These are phyloP conservation scores for Condylostylus longicornis DNA, from an alignment of 1,140 invertebrate species.

Conservation along the genomic window DNA sequence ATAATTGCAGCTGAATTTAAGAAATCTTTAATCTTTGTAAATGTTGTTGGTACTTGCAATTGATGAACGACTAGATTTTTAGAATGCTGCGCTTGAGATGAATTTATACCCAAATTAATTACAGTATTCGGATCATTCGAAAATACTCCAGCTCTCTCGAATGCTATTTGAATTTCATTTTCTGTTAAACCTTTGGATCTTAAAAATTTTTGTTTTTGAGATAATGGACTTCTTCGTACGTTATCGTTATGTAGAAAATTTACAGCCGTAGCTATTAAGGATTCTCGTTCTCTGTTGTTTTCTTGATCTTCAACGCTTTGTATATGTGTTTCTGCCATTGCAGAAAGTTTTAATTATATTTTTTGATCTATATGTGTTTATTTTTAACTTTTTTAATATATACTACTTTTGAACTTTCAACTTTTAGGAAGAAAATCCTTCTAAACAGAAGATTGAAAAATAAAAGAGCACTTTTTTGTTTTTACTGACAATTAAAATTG, in stretches of 20 bases:
- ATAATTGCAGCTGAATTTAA: conserved; percentile 51
- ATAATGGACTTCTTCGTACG: conserved; percentile 53
- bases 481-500: too few relatives aligned
- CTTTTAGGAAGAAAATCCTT: too few relatives aligned
- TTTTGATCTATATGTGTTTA: too few relatives aligned
- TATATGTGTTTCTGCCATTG: too few relatives aligned
- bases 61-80: too few relatives aligned
- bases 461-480: too few relatives aligned
- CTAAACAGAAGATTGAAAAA: too few relatives aligned
- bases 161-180: conserved; percentile 59
- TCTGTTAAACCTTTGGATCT: conserved; percentile 63
- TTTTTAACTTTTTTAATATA: too few relatives aligned
- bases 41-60: conserved; percentile 27
- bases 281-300: too few relatives aligned
- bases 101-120: conserved; percentile 29
- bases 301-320: too few relatives aligned
- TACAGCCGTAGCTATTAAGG: conserved; percentile 64
- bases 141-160: conserved; percentile 42
- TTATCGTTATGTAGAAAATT: conserved; percentile 75
- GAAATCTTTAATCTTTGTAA: conserved; percentile 44
- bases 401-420: too few relatives aligned
- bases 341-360: too few relatives aligned
- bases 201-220: conserved; percentile 65
- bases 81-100: conserved; percentile 10
- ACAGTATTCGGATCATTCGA: conserved; percentile 24